Evolutionary conservation across 2,888 invertebrate species (phyloP).

Genomic region (Acanthoscelides obtectus): DNA sequence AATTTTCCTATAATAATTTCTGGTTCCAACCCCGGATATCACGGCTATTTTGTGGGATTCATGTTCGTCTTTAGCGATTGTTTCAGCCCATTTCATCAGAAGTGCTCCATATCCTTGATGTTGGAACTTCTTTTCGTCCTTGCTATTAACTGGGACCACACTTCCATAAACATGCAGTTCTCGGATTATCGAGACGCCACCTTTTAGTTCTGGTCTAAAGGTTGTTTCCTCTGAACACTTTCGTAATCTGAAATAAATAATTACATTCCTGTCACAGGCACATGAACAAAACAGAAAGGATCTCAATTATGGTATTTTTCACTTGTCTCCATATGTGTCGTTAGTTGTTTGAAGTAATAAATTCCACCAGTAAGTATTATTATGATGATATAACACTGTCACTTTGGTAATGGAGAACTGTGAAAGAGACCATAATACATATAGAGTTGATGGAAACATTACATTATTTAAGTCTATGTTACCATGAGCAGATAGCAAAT

Average conservation of each 20-base stretch:
- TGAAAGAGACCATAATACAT: no score
- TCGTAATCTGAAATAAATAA: constrained; percentile 32
- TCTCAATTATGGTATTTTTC: no score
- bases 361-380: no score
- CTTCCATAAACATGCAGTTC: constrained; percentile 98
- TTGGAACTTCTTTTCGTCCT: constrained; percentile 96
- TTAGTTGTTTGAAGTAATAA: no score
- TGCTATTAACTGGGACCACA: constrained; percentile 82
- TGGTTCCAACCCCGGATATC: constrained; percentile 96
- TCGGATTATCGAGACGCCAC: constrained; percentile 80
- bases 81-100: constrained; percentile 98
- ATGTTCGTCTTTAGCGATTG: constrained; percentile 89
- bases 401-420: no score
- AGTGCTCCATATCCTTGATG: constrained; percentile 98
- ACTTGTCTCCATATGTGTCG: no score
- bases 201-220: constrained; percentile 48
- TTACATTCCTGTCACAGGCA: no score
- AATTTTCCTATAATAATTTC: constrained; percentile 91
- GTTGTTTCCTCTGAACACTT: constrained; percentile 46
- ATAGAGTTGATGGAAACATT: no score
- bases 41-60: constrained; percentile 90
- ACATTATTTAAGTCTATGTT: no score
- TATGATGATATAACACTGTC: no score
- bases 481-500: no score
- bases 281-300: no score